Evolutionary conservation across 2,113 vertebrate genomes (phyloP), one percentile per base, ranked within the genome.

Genomic region (Clinocottus analis): DNA sequence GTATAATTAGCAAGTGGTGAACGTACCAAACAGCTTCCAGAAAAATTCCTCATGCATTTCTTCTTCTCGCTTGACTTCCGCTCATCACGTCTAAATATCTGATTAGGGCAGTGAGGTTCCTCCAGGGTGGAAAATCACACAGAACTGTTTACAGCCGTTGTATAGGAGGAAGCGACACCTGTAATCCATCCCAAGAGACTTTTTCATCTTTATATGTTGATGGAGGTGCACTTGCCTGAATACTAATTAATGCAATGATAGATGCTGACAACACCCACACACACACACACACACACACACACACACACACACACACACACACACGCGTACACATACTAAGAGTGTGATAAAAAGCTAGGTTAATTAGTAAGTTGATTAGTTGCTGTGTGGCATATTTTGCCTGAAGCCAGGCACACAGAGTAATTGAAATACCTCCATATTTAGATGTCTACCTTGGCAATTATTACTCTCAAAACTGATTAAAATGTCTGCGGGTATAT

Each of bases 401-500:
- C 91, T 74, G 77, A 74, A 82, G 91, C 86, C 84, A 92, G 89
- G 86, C 89, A 88, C 82, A 80, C 80, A 66, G 39, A 72, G 70
- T 92, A 94, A 93, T 94, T 94, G 91, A 93, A 94, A 92, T 87
- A 90, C 69, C 82, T 87, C 92, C 90, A 92, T 85, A 92, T 94
- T 92, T 93, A 92, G 92, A 92, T 21, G 53, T 90, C 91, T 90
- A 93, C 90, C 92, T 92, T 82, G 65, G 84, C 89, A 92, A 94
- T 92, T 93, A 94, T 87, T 90, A 75, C 89, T 83, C 91, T 92
- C 81, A 86, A 90, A 92, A 89, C 90, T 92, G 90, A 94, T 94
- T 93, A 92, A 91, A 92, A 88, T 83, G 86, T 92, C 92, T 86
- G 70, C 75, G 37, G 9, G 25, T 2, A 19, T 60, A 58, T 31